Conservation (phyloP, 2,797 vertebrate species). For the Neopelma chrysocephalum region DNA sequence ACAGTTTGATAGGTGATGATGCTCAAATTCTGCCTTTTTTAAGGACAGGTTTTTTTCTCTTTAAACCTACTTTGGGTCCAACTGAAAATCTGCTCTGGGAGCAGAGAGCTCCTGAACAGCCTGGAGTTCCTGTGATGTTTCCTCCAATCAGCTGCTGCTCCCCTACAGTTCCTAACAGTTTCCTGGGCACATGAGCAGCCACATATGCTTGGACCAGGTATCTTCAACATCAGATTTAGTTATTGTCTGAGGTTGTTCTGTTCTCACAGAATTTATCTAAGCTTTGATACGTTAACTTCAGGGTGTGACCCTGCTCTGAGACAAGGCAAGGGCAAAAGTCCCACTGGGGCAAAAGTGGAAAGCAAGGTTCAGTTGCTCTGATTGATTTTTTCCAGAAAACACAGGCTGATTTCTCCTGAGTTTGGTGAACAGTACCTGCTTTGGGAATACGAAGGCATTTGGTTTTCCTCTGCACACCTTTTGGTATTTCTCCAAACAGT, state of each 20-base stretch:
- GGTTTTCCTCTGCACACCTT: neutral
- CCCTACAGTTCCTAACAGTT: neutral
- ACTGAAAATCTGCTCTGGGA: neutral
- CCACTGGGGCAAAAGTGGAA: neutral
- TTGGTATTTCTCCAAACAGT: neutral
- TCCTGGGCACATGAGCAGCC: neutral
- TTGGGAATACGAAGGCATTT: neutral
- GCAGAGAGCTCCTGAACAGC: neutral
- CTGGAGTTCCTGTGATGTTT: neutral
- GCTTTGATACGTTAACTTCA: neutral
- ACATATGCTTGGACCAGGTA: rapidly evolving
- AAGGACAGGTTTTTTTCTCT: neutral
- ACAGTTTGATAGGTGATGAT: neutral
- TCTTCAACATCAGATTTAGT: neutral
- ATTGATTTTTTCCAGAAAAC: neutral
- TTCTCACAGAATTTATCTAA: neutral
- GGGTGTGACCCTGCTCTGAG: neutral
- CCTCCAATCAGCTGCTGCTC: neutral
- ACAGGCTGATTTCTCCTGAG: neutral
- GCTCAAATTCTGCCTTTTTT: neutral
- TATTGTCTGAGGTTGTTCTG: neutral
- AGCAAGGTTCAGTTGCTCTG: neutral
- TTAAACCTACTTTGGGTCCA: neutral
- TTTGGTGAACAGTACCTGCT: neutral
- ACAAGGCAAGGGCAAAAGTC: neutral